Evolutionary conservation across 2,797 vertebrate genomes (phyloP), one percentile per base, ranked within the genome.

Genomic region (Holocentrus rufus): DNA sequence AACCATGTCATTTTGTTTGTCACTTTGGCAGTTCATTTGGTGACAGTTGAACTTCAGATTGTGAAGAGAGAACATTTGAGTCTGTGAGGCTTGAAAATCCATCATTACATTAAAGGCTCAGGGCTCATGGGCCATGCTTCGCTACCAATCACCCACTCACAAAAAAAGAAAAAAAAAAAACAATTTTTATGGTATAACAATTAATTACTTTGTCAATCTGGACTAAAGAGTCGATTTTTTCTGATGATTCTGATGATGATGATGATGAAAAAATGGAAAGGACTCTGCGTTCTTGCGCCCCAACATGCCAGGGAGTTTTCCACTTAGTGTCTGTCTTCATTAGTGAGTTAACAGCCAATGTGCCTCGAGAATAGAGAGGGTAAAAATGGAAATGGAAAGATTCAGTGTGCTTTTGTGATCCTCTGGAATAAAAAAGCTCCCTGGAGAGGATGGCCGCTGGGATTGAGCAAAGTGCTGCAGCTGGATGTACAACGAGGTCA

Each of bases 401-500:
- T 47, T 47, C 25, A 18, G 58, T 71, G 30, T 70, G 68, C 74
- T 77, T 83, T 61, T 80, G 65, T 69, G 59, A 66, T 85, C 62
- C 23, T 64, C 61, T 71, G 68, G 73, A 75, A 82, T 55, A 17
- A 36, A 47, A 62, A 55, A 53, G 23, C 30, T 72, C 82, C 80
- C 77, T 8, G 5, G 65, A 80, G 79, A 70, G 58, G 53, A n/a
- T 1, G 39, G 64, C 71, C 47, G 34, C 30, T 47, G 77, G 75
- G 77, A 80, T 39, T 27, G 44, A 74, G 57, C 23, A 11, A 44
- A 80, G 69, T 64, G 76, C 78, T 81, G 79, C 84, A 87, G 82
- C 84, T 85, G 86, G 74, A 78, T 44, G 64, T 69, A 59, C 79
- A 87, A 83, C 6, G 11, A 79, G 86, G 85, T 86, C 86, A 85